A percentile compares a stretch with the other conserved stretches of the same genome.
phyloP scores from a whole-genome alignment of 2,888 invertebrate genomes.

The Epicampocera succincta region DNA sequence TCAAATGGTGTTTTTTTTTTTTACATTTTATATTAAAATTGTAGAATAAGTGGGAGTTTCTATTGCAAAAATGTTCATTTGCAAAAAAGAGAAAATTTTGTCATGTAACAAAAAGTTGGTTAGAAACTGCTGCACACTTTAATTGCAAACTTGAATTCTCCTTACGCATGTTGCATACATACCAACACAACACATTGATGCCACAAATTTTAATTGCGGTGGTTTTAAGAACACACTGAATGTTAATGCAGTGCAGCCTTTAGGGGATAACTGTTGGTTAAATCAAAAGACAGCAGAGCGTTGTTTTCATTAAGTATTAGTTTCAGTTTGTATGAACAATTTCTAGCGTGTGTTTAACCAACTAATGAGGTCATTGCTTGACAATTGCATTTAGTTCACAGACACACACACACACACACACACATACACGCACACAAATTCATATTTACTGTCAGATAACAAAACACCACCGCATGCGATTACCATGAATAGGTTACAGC shows the following conservation, averaged over 20 bases:
- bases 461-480: constrained; percentile 20
- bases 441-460: constrained; percentile 24
- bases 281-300: constrained; percentile 51
- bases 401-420: constrained; percentile 26
- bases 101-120: not conserved
- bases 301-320: constrained; percentile 44
- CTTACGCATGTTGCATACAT: constrained; percentile 34
- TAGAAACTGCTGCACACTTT: constrained; percentile 2
- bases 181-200: constrained; percentile 26
- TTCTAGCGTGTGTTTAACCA: constrained; percentile 7
- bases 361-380: constrained; percentile 80
- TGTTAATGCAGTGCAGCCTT: constrained; percentile 31
- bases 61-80: no score
- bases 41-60: no score
- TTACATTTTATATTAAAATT: no score
- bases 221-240: constrained; percentile 14
- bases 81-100: no score
- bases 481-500: constrained; percentile 19
- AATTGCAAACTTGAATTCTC: constrained; percentile 16
- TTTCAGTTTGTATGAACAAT: constrained; percentile 1
- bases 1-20: no score
- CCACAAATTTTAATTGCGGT: constrained; percentile 24
- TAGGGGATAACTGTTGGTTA: constrained; percentile 50
- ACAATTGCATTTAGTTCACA: constrained; percentile 76
- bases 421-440: not conserved